These are phyloP conservation scores for Andrena cerasifolii DNA, from an alignment of 1,140 invertebrate genomes.

Conservation along the genomic window DNA sequence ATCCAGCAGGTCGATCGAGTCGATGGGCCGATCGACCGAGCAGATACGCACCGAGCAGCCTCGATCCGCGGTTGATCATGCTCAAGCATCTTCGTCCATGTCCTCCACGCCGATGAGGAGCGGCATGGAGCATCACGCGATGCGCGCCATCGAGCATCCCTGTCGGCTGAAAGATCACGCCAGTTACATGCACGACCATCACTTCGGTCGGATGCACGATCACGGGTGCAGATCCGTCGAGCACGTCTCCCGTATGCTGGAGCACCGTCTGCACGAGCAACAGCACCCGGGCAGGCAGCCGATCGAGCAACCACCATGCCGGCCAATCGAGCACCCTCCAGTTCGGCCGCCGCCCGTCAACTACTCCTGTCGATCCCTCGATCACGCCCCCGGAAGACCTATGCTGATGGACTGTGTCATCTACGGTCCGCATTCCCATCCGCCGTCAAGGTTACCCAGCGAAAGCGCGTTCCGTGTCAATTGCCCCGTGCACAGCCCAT, in stretches of 20 bases:
- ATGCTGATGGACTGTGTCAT: slow-evolving; percentile 79
- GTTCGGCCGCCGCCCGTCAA: slow-evolving; percentile 66
- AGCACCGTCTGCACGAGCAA: slow-evolving; percentile 72
- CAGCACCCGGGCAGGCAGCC: slow-evolving; percentile 65
- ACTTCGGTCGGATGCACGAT: slow-evolving; percentile 71
- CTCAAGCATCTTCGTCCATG: slow-evolving; percentile 42
- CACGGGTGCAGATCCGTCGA: slow-evolving; percentile 78
- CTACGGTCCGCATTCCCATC: slow-evolving; percentile 77
- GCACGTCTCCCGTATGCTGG: slow-evolving; percentile 74
- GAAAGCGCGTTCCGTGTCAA: slow-evolving; percentile 79
- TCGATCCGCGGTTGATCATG: slow-evolving; percentile 57
- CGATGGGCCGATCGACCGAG: slow-evolving; percentile 65
- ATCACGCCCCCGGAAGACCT: slow-evolving; percentile 74
- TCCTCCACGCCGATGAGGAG: slow-evolving; percentile 49
- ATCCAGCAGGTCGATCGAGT: slow-evolving; percentile 73
- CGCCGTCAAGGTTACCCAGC: slow-evolving; percentile 69
- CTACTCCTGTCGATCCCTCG: slow-evolving; percentile 80
- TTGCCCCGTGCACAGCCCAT: slow-evolving; percentile 86
- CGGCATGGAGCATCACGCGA: slow-evolving; percentile 67
- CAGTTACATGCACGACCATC: slow-evolving; percentile 74
- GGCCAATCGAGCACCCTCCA: slow-evolving; percentile 67
- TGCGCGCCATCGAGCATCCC: slow-evolving; percentile 76
- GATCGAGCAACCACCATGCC: slow-evolving; percentile 55
- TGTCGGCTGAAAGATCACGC: slow-evolving; percentile 77
- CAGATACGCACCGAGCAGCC: slow-evolving; percentile 73